Evolutionary conservation across 2,888 invertebrate genomes (phyloP).

Genomic region (Biston betularia): DNA sequence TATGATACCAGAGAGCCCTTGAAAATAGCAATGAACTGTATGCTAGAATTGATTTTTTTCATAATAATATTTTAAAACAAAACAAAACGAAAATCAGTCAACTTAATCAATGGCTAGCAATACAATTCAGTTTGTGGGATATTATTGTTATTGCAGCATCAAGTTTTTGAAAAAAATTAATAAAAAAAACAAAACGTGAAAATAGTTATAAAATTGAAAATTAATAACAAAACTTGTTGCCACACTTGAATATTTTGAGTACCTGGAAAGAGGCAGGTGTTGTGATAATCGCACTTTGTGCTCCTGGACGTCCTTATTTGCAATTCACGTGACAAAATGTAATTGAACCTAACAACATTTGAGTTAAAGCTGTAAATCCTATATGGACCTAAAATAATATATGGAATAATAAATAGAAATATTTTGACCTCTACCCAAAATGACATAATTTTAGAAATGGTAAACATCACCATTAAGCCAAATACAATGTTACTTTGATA

Average conservation of each 20-base stretch:
- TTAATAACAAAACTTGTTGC: slow-evolving; percentile 61
- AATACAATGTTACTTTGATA: no score
- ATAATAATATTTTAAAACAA: slow-evolving; percentile 13
- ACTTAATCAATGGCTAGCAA: slow-evolving; percentile 59
- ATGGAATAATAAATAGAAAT: no score
- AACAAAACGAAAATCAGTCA: not conserved
- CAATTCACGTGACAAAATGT: slow-evolving; percentile 48
- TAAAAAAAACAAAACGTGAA: slow-evolving; percentile 21
- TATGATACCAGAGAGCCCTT: slow-evolving; percentile 75
- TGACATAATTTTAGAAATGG: no score
- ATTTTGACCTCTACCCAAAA: no score
- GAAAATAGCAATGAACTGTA: slow-evolving; percentile 56
- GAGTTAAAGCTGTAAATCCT: not conserved
- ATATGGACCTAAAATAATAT: no score
- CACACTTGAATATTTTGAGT: slow-evolving; percentile 68
- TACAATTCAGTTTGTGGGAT: slow-evolving; percentile 63
- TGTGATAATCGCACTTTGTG: slow-evolving; percentile 69
- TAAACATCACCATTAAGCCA: no score
- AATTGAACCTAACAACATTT: slow-evolving; percentile 43
- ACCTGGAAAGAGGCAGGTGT: slow-evolving; percentile 82
- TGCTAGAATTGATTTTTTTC: slow-evolving; percentile 46
- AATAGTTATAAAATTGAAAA: slow-evolving; percentile 10
- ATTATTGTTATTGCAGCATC: slow-evolving; percentile 60
- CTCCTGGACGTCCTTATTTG: slow-evolving; percentile 61
- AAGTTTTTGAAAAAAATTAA: slow-evolving; percentile 50